Percentiles rank a stretch among this genome's conserved stretches.
phyloP scores from a whole-genome alignment of 2,888 invertebrate species.

The Apotomis turbidana region DNA sequence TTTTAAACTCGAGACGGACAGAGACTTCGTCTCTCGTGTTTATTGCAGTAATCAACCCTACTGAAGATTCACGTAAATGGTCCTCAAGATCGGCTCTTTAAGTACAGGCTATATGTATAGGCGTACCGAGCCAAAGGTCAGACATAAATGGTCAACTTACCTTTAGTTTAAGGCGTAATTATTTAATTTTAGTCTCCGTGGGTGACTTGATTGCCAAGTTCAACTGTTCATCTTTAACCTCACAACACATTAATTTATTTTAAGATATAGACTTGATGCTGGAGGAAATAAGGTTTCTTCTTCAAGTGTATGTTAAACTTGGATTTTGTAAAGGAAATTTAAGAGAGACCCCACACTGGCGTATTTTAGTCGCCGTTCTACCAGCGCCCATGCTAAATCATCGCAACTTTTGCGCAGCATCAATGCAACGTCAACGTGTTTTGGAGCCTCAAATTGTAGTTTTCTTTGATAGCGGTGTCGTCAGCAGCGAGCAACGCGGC shows the following conservation, averaged over 20 bases:
- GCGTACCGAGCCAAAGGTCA: background rate
- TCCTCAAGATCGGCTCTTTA: constrained; percentile 7
- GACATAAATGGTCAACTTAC: constrained; percentile 5
- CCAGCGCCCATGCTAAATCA: too few species aligned
- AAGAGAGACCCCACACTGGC: too few species aligned
- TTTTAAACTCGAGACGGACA: too few species aligned
- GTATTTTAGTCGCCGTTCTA: too few species aligned
- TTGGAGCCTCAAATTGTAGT: too few species aligned
- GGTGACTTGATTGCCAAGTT: background rate
- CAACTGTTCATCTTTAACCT: background rate
- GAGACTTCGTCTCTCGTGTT: background rate
- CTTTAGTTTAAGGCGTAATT: constrained; percentile 13
- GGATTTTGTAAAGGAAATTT: too few species aligned
- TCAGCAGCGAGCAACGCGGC: too few species aligned
- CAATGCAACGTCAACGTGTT: too few species aligned
- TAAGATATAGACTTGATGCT: background rate
- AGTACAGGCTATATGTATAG: constrained; percentile 2
- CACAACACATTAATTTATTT: background rate
- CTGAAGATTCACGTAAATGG: background rate
- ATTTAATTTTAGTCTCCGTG: constrained; percentile 11
- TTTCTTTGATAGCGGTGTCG: too few species aligned
- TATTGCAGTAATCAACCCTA: background rate
- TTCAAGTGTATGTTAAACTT: background rate
- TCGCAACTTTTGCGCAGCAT: too few species aligned
- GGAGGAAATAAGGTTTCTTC: background rate